Evolutionary conservation across 2,113 vertebrate genomes (phyloP).

Genomic region (Thermophis baileyi): DNA sequence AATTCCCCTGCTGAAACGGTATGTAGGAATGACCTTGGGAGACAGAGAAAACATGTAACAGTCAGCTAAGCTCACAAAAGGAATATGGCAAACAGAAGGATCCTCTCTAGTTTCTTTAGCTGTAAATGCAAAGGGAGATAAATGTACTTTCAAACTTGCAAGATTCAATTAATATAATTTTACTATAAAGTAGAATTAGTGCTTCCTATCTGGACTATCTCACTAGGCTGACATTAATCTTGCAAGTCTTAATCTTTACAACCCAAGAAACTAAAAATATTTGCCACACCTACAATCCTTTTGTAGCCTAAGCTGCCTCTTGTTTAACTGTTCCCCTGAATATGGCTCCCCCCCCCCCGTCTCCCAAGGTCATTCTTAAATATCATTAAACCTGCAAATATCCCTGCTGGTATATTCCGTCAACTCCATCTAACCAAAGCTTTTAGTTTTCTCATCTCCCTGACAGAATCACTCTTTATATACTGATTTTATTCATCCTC

Average conservation of each 20-base stretch:
- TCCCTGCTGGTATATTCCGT: neutral
- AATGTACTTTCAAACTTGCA: neutral
- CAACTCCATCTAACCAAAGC: neutral
- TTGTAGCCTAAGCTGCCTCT: neutral
- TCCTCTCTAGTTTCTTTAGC: neutral
- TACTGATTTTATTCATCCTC: neutral
- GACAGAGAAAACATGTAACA: neutral
- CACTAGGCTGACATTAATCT: neutral
- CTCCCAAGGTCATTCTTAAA: neutral
- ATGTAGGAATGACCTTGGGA: neutral
- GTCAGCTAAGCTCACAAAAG: neutral
- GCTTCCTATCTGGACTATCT: neutral
- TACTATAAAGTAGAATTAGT: neutral
- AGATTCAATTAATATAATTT: neutral
- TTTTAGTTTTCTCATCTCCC: neutral
- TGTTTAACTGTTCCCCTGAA: neutral
- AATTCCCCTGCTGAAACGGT: neutral
- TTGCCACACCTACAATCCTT: neutral
- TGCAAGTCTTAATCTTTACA: neutral
- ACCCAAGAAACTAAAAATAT: neutral
- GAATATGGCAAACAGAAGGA: neutral
- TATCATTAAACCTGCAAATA: neutral
- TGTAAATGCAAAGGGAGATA: neutral
- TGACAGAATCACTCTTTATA: neutral
- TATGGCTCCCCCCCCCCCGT: neutral